phyloP scores from a whole-genome alignment of 2,888 invertebrate genomes.

The Standfussiana lucernea region DNA sequence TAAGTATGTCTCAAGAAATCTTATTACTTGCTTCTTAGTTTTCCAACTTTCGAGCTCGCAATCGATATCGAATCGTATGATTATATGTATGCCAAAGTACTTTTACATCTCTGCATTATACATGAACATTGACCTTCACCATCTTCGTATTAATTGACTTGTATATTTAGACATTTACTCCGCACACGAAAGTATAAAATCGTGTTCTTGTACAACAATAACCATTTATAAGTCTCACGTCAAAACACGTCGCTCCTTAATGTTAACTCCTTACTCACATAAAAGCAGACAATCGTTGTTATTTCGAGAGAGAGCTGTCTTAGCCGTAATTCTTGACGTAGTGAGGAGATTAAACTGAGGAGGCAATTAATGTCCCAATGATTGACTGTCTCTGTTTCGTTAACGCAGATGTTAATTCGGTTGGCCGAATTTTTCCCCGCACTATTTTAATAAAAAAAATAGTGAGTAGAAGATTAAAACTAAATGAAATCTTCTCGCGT shows the following conservation, averaged over 20 bases:
- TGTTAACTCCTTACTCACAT: constrained; percentile 77
- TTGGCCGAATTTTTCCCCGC: constrained; percentile 55
- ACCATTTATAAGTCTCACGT: constrained; percentile 85
- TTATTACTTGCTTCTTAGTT: not conserved
- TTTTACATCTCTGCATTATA: not conserved
- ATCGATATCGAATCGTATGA: too few relatives aligned
- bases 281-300: constrained; percentile 81
- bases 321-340: constrained; percentile 79
- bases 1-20: not conserved
- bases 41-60: not conserved
- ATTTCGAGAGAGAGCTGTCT: constrained; percentile 80
- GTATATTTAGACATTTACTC: constrained; percentile 59
- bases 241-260: constrained; percentile 83
- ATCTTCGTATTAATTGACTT: constrained; percentile 40
- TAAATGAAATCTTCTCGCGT: constrained; percentile 6
- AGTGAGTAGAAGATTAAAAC: not conserved
- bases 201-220: constrained; percentile 77
- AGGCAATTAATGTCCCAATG: constrained; percentile 84
- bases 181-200: constrained; percentile 73
- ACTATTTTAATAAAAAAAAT: constrained; percentile 24
- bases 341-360: constrained; percentile 82
- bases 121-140: constrained; percentile 52
- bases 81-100: too few relatives aligned
- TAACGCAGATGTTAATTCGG: constrained; percentile 69
- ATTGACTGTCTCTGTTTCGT: constrained; percentile 81